Evolutionary conservation across 2,888 invertebrate species (phyloP).

Genomic region (Colletes collaris): DNA sequence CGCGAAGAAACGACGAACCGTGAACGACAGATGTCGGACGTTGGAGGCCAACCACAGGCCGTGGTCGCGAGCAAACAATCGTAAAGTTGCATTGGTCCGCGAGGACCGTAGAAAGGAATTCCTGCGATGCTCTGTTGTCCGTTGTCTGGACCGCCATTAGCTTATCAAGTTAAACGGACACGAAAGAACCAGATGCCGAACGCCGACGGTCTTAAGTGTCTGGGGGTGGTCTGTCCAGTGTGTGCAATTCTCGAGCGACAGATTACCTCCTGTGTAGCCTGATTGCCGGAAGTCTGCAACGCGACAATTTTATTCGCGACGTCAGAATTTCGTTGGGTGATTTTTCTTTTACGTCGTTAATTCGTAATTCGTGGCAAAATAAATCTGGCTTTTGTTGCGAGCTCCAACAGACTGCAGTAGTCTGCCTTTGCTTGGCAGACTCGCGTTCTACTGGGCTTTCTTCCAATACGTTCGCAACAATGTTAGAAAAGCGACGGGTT

Average conservation of each 20-base stretch:
- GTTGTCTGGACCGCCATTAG: conserved; percentile 57
- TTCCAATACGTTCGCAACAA: conserved; percentile 21
- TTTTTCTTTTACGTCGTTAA: no score
- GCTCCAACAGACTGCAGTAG: no score
- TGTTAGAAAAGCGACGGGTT: not conserved
- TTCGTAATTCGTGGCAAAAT: no score
- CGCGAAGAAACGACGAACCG: not conserved
- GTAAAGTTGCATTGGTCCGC: conserved; percentile 24
- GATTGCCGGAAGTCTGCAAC: conserved; percentile 12
- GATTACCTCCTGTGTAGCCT: conserved; percentile 15
- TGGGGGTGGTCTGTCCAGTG: conserved; percentile 21
- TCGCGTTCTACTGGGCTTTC: not conserved
- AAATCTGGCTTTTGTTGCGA: no score
- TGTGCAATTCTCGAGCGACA: conserved; percentile 26
- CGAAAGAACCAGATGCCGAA: conserved; percentile 56
- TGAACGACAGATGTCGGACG: not conserved
- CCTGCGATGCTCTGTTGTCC: conserved; percentile 44
- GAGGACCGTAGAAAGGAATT: conserved; percentile 47
- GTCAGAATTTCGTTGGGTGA: not conserved
- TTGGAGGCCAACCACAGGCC: not conserved
- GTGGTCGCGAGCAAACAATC: conserved; percentile 23
- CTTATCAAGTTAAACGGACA: conserved; percentile 67
- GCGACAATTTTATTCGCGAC: conserved; percentile 7
- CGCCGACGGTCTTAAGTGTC: conserved; percentile 40
- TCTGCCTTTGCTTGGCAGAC: not conserved